These are phyloP conservation scores for Druon quercuslanigerum DNA, from an alignment of 1,140 invertebrate genomes.

Conservation along the genomic window DNA sequence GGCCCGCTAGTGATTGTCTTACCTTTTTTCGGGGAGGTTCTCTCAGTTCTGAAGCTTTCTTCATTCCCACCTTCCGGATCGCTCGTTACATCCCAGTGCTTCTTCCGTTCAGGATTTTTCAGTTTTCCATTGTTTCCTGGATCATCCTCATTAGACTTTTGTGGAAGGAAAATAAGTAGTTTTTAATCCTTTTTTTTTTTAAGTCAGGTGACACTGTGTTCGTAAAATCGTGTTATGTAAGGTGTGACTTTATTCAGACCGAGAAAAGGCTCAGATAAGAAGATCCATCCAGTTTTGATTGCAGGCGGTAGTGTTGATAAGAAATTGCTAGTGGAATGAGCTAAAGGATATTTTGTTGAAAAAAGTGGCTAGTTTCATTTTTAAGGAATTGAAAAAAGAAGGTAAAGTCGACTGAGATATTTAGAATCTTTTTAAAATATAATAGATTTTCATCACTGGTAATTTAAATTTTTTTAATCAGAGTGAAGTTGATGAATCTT, in stretches of 20 bases:
- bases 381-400: not conserved
- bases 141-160: conserved; percentile 2
- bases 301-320: conserved; percentile 26
- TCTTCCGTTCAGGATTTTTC: not conserved
- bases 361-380: conserved; percentile 4
- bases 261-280: not conserved
- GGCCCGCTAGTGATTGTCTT: conserved; percentile 61
- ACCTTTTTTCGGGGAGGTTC: conserved; percentile 37
- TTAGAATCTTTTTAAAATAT: no score
- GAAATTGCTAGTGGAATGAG: conserved; percentile 18
- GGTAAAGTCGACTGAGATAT: not conserved
- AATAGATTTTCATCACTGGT: no score
- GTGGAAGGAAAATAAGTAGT: no score
- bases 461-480: no score
- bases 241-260: conserved; percentile 19
- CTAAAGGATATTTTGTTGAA: conserved; percentile 1
- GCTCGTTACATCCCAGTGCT: not conserved
- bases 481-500: no score
- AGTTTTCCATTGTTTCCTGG: conserved; percentile 34
- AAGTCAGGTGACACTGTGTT: not conserved
- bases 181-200: conserved; percentile 12
- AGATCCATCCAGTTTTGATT: conserved; percentile 11
- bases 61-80: not conserved
- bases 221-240: conserved; percentile 20
- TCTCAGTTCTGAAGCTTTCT: conserved; percentile 41